Percentiles rank a stretch among this genome's conserved stretches.
These are phyloP conservation scores for Regulus satrapa DNA, from an alignment of 2,113 vertebrate genomes.

Conservation along the genomic window DNA sequence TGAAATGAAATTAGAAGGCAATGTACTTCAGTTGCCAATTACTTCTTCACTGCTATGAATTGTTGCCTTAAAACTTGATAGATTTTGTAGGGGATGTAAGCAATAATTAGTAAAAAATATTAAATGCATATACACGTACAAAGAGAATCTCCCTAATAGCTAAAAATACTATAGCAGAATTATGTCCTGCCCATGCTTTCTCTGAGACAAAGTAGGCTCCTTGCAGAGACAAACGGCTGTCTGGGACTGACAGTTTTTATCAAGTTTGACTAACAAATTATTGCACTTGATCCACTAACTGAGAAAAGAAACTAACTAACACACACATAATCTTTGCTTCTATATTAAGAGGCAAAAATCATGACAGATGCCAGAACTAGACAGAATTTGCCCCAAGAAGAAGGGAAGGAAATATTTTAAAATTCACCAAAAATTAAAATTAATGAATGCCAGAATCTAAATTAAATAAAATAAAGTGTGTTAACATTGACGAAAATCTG, in stretches of 20 bases:
- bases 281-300: neutral
- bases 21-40: neutral
- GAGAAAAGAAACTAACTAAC: neutral
- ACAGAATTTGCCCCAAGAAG: neutral
- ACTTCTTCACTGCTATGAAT: neutral
- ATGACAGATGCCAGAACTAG: neutral
- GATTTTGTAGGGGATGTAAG: neutral
- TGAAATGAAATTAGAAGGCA: neutral
- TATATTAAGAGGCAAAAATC: neutral
- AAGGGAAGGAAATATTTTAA: neutral
- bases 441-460: neutral
- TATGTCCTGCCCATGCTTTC: neutral
- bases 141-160: neutral
- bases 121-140: rapidly evolving
- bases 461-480: neutral
- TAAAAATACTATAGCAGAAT: neutral
- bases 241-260: neutral
- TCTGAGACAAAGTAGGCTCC: neutral
- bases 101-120: neutral
- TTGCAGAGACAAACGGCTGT: neutral
- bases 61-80: neutral
- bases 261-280: neutral
- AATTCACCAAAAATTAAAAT: neutral
- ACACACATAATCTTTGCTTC: neutral
- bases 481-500: neutral